Conservation (phyloP, 1,140 invertebrate genomes). For the Trichonephila clavipes region DNA sequence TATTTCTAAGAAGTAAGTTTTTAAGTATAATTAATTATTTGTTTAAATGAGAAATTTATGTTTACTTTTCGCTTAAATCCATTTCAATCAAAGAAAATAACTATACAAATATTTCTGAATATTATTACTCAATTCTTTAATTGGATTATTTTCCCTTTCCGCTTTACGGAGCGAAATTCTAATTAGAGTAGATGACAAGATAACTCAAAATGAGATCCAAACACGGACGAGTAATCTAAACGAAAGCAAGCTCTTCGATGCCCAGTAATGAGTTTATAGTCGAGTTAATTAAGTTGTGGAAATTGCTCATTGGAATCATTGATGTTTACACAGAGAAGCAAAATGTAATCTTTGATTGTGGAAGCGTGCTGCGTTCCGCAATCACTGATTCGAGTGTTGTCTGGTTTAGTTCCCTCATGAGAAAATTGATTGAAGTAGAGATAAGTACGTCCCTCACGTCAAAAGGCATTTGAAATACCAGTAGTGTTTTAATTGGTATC, state of each 20-base stretch:
- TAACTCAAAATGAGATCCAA: background rate
- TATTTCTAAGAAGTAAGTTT: no score
- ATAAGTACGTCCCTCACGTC: background rate
- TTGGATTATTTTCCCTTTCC: background rate
- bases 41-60: no score
- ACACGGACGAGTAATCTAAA: background rate
- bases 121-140: background rate
- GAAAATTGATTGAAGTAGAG: background rate
- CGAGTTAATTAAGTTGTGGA: conserved; percentile 19
- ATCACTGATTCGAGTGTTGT: conserved; percentile 8
- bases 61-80: no score
- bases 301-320: conserved; percentile 15
- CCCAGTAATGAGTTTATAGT: conserved; percentile 29
- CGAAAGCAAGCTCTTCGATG: background rate
- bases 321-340: conserved; percentile 23
- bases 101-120: background rate
- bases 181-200: background rate
- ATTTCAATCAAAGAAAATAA: no score
- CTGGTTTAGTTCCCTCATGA: background rate
- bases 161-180: background rate
- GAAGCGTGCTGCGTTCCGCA: background rate
- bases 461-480: background rate
- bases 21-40: no score
- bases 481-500: background rate
- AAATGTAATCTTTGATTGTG: conserved; percentile 36